A percentile compares a stretch with the other conserved stretches of the same genome.
Evolutionary conservation across 2,888 invertebrate genomes (phyloP).

Genomic region (Pyralis farinalis): DNA sequence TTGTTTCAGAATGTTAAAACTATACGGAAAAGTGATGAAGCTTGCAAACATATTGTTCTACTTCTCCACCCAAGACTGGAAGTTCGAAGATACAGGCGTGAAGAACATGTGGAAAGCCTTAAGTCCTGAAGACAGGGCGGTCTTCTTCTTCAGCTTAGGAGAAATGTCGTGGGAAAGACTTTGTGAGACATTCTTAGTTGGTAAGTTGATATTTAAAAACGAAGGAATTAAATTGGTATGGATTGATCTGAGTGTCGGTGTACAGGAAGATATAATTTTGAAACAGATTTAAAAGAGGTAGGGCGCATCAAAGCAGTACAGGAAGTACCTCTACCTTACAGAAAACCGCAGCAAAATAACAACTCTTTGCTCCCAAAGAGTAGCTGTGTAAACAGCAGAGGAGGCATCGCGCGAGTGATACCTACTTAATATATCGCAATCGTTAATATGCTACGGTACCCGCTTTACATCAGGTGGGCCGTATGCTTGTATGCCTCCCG

Average conservation of each 20-base stretch:
- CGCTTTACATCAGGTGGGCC: no score
- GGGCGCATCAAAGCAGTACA: not conserved
- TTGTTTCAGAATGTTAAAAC: slow-evolving; percentile 83
- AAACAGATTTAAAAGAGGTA: no score
- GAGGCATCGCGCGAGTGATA: no score
- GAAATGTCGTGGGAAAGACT: slow-evolving; percentile 86
- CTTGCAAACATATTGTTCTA: slow-evolving; percentile 87
- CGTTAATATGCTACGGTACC: no score
- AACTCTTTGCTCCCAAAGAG: no score
- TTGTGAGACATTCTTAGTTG: slow-evolving; percentile 59
- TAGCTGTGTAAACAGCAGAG: no score
- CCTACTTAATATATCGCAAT: no score
- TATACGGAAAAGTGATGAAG: slow-evolving; percentile 88
- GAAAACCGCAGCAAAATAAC: no score
- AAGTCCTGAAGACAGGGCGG: slow-evolving; percentile 76
- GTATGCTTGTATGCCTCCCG: no score
- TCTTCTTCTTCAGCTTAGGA: slow-evolving; percentile 87
- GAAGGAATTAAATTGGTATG: no score
- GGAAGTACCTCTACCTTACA: no score
- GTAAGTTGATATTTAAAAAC: slow-evolving; percentile 35
- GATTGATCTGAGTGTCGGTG: not conserved
- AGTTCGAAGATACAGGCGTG: slow-evolving; percentile 83
- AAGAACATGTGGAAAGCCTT: slow-evolving; percentile 80
- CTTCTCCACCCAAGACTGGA: slow-evolving; percentile 90
- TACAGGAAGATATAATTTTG: not conserved